Evolutionary conservation across 2,888 invertebrate species (phyloP).

Genomic region (Galerucella calmariensis): DNA sequence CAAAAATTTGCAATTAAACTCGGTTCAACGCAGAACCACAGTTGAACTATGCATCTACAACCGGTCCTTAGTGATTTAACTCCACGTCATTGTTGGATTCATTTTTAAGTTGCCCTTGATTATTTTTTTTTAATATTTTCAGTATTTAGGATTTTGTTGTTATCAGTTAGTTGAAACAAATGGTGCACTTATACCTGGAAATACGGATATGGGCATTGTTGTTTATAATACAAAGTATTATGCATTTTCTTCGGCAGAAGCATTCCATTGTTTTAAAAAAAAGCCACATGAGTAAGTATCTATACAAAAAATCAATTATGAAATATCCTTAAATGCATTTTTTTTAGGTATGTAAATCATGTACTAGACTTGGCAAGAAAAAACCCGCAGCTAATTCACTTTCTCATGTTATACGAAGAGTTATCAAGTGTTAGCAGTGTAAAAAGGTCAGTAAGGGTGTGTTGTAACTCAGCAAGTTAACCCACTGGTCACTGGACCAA

Average conservation of each 20-base stretch:
- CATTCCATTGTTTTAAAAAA: slow-evolving; percentile 68
- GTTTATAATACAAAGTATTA: slow-evolving; percentile 70
- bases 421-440: slow-evolving; percentile 65
- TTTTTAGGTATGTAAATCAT: slow-evolving; percentile 52
- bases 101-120: no score
- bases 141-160: slow-evolving; percentile 78
- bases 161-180: slow-evolving; percentile 72
- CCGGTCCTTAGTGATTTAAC: no score
- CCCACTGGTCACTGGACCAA: no score
- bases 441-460: slow-evolving; percentile 57
- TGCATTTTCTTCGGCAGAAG: slow-evolving; percentile 72
- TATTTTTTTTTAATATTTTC: no score
- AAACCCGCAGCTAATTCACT: slow-evolving; percentile 76
- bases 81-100: no score
- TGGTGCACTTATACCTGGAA: slow-evolving; percentile 78
- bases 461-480: no score
- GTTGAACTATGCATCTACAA: no score
- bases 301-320: no score
- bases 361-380: slow-evolving; percentile 72
- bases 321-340: slow-evolving; percentile 11
- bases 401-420: slow-evolving; percentile 73
- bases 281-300: slow-evolving; percentile 65
- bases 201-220: slow-evolving; percentile 77
- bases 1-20: no score
- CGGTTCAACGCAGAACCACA: no score